phyloP scores from a whole-genome alignment of 2,113 vertebrate genomes.

The Nycticebus coucang region DNA sequence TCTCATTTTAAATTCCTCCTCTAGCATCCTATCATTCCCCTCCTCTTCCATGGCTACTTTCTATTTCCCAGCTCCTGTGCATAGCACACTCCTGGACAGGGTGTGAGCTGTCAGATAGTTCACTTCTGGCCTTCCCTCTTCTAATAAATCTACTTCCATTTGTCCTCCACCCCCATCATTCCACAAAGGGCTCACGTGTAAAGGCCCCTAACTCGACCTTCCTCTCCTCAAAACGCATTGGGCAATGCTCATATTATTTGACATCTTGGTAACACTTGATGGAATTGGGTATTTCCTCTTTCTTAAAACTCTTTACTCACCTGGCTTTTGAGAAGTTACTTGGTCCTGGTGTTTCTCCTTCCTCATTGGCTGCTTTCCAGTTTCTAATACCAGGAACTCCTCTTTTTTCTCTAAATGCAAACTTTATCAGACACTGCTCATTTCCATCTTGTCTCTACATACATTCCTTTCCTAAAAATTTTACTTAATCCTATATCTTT shows the following conservation, averaged over 20 bases:
- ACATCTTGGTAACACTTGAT: neutral
- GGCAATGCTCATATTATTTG: neutral
- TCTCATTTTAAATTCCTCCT: neutral
- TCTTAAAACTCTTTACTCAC: neutral
- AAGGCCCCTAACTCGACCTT: neutral
- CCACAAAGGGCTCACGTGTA: neutral
- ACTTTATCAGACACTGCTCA: neutral
- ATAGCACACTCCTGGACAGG: neutral
- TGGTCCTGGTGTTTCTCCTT: neutral
- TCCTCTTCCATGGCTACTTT: neutral
- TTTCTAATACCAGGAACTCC: neutral
- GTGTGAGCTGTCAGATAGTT: neutral
- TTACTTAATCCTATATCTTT: neutral
- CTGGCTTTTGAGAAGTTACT: neutral
- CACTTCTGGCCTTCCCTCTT: neutral
- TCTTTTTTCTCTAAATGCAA: neutral
- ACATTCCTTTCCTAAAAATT: neutral
- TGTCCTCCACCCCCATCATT: neutral
- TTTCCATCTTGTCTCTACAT: neutral
- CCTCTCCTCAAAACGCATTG: neutral
- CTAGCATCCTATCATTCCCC: neutral
- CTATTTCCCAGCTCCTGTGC: neutral
- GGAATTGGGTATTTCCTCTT: neutral
- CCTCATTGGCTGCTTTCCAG: neutral
- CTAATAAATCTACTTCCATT: neutral